Evolutionary conservation across 1,140 invertebrate genomes (phyloP), one percentile per base, ranked within the genome.

Genomic region (Drosophila ambigua): DNA sequence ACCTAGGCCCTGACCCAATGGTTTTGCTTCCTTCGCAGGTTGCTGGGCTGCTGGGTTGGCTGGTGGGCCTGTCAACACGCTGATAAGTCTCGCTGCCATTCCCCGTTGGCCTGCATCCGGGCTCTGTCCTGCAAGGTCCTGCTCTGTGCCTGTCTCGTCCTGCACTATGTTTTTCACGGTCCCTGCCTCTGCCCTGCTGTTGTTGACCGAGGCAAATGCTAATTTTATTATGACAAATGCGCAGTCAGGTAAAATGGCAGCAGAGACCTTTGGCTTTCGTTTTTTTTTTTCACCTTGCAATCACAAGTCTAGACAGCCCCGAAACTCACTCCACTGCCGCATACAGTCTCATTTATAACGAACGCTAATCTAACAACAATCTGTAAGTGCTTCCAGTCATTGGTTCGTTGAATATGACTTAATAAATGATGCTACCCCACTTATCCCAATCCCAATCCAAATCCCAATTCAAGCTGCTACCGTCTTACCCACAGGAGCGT

Each of bases 211-310:
- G 64, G 74, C 64, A 77, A 84, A 85, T 77, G 73, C 68, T 85
- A 74, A 77, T 84, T 84, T 80, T 74, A 84, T 84, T 84, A 85
- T 84, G 81, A 85, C 81, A 85, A 85, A 80, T 80, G 81, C 72
- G 50, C 66, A 61, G 63, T 74, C 64, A 60, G 46, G 65, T 68
- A 55, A 67, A 16, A 59, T 7, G n/a, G 16, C 16, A 67, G 26
- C 31, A 9, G 35, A 39, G 4, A 39, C 35, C 11, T 39, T 39
- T 39, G 75, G 55, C 24, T 67, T 50, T 50, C 46, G 31, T 54
- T 54, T 39, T 24, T 49, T 16, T 16, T 20, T 65, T 59, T 43
- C 49, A 66, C 59, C 45, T 61, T 49, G 35, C 73, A 57, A 75
- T 76, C 72, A 73, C 11, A 52, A 72, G 50, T 72, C 72, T 75